phyloP scores from a whole-genome alignment of 2,797 vertebrate species.

The Myotis findleyi region DNA sequence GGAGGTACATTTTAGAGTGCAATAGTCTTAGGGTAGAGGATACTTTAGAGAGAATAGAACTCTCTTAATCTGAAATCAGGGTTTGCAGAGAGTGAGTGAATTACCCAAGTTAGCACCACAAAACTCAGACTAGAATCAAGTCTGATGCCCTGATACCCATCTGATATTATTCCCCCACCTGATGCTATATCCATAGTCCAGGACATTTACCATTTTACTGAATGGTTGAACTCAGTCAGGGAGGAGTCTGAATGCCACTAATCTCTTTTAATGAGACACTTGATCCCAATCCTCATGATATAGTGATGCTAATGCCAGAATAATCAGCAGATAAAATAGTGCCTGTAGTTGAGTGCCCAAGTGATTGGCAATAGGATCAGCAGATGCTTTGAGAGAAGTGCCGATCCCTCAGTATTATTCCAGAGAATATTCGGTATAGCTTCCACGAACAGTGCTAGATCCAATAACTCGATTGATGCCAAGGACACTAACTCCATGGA shows the following conservation, averaged over 20 bases:
- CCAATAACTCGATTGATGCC: background rate
- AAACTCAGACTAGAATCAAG: background rate
- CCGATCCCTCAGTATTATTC: background rate
- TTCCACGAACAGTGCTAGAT: background rate
- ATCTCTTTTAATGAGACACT: conserved; percentile 6
- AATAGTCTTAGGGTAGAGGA: background rate
- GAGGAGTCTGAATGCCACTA: background rate
- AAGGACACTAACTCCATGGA: background rate
- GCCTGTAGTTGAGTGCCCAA: background rate
- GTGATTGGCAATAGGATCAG: background rate
- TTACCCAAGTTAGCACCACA: background rate
- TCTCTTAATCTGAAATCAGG: background rate
- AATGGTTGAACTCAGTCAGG: background rate
- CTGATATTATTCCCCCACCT: background rate
- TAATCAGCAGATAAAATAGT: background rate
- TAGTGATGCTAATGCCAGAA: background rate
- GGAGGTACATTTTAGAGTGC: background rate
- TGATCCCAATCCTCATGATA: background rate
- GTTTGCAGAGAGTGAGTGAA: background rate
- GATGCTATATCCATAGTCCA: background rate
- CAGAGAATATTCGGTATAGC: background rate
- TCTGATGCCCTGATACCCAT: background rate
- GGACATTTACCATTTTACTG: background rate
- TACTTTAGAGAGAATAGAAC: background rate
- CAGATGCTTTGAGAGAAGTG: background rate